Evolutionary conservation across 1,140 invertebrate species (phyloP).

Genomic region (Drosophila teissieri): DNA sequence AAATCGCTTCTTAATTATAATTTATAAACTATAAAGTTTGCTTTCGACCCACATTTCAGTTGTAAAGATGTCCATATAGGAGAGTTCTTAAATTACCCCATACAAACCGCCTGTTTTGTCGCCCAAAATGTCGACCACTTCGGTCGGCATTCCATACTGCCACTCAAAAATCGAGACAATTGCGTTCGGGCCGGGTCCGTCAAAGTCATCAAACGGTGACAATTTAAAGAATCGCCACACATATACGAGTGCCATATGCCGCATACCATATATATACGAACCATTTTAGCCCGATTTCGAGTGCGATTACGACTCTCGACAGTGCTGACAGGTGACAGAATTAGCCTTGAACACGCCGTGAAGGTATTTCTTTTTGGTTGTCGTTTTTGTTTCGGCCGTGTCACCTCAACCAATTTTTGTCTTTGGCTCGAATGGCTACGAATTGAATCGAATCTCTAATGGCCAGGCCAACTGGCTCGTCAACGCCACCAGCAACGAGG

Average conservation of each 20-base stretch:
- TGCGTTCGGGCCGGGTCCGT: conserved; percentile 31
- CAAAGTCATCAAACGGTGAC: conserved; percentile 63
- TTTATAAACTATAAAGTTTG: too few species aligned
- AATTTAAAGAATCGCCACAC: conserved; percentile 71
- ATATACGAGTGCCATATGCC: not conserved
- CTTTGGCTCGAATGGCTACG: conserved; percentile 3
- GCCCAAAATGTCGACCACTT: conserved; percentile 1
- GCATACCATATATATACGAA: not conserved
- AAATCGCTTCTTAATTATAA: too few species aligned
- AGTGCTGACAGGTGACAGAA: conserved; percentile 80
- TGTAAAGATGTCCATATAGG: not conserved
- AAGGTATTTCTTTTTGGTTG: conserved; percentile 8
- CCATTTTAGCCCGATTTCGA: not conserved
- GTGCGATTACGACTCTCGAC: conserved; percentile 43
- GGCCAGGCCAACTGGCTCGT: conserved; percentile 14
- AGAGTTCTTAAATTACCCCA: not conserved
- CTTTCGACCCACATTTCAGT: not conserved
- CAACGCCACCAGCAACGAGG: not conserved
- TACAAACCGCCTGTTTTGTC: not conserved
- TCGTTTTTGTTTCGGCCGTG: conserved; percentile 15
- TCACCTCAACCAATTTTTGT: conserved; percentile 12
- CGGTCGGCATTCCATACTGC: conserved; percentile 11
- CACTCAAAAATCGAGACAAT: conserved; percentile 33
- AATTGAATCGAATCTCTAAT: not conserved
- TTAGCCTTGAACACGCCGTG: conserved; percentile 71